Evolutionary conservation across 2,888 invertebrate genomes (phyloP), one percentile per base, ranked within the genome.

Genomic region (Dolomedes plantarius): DNA sequence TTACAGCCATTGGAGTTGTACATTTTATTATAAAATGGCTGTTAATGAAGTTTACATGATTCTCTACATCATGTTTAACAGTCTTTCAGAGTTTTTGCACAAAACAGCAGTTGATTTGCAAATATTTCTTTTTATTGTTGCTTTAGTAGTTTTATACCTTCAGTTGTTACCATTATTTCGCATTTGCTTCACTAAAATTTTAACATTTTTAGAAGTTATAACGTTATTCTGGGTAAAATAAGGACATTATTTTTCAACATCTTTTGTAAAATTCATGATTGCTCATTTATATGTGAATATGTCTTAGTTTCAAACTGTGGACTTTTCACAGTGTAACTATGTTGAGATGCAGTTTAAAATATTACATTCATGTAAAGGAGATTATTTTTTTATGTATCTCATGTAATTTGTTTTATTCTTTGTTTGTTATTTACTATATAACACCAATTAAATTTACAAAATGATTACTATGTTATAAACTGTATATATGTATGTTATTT

Each of bases 41-140:
- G 62, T 39, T 62, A 41, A 83, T 76, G 13, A 28, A 31, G 39
- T 41, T 72, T 67, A 67, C 83, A 77, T 85, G 83, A 85, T 77
- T 85, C 73, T 85, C 31, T 85, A 85, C 83, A 85, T 85, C 83
- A 85, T 85, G 83, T 77, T 68, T 36, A 56, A 56, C 56, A 56
- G 56, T 56, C 56, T 56, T 56, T 56, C 56, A 56, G 23, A 56
- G 23, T 23, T n/a, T 56, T 23, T 56, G 56, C 56, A 56, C 56
- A 56, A 46, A 56, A 56, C 5, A 19, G 23, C 19, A 56, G 23
- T 56, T 56, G 56, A 56, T 56, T 56, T 56, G 56, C 19, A 23
- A 56, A 23, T 56, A 56, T 46, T 46, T 56, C 56, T 56, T 56
- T 56, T 23, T 56, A 56, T 23, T 23, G 56, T 23, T 56, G 56